These are phyloP conservation scores for Limnodromus scolopaceus DNA, from an alignment of 2,797 vertebrate genomes.

Conservation along the genomic window DNA sequence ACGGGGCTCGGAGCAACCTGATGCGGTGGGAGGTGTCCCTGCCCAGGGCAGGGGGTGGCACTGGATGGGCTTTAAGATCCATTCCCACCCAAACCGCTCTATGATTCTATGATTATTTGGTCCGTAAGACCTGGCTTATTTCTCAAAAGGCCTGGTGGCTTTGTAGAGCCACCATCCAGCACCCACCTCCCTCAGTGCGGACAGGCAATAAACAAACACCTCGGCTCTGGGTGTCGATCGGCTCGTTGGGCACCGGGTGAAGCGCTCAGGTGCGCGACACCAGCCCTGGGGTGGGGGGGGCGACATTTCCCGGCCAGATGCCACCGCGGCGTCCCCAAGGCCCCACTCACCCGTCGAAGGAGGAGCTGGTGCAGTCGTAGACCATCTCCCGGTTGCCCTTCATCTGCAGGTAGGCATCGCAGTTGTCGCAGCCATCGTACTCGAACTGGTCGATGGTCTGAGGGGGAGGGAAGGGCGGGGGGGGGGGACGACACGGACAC, in stretches of 20 bases:
- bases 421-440: constrained; percentile 98
- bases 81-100: not conserved
- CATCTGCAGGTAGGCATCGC: constrained; percentile 96
- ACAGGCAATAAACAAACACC: not conserved
- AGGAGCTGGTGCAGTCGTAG: constrained; percentile 98
- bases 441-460: constrained; percentile 99
- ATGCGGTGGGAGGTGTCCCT: too few relatives aligned
- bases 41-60: too few relatives aligned
- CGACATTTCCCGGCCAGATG: fast-evolving
- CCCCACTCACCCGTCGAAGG: constrained; percentile 85
- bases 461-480: not conserved
- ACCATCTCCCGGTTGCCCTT: constrained; percentile 99
- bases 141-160: not conserved
- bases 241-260: too few relatives aligned
- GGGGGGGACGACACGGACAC: too few relatives aligned
- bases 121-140: not conserved
- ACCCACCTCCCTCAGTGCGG: not conserved
- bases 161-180: not conserved
- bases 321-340: fast-evolving
- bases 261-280: not conserved
- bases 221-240: too few relatives aligned
- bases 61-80: too few relatives aligned
- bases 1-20: too few relatives aligned
- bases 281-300: constrained; percentile 65
- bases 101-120: not conserved